Conservation (phyloP, 2,888 invertebrate species). For the Boloria euphrosyne region DNA sequence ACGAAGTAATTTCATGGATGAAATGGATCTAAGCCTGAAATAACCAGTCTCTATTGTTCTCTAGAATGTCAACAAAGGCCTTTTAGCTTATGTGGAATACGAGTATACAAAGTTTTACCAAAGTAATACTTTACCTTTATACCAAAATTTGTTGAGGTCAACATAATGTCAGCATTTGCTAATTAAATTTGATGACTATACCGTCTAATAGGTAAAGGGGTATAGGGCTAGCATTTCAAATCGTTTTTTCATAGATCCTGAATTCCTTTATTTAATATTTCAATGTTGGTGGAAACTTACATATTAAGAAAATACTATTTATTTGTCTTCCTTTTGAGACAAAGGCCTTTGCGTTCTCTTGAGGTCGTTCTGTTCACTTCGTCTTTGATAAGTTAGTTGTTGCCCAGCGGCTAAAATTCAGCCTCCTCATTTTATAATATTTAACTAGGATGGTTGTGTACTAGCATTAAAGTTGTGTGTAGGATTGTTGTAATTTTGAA, state of each 20-base stretch:
- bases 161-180: background rate
- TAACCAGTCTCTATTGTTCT: slow-evolving; percentile 17
- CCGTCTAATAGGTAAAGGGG: too few species aligned
- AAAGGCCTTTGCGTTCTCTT: slow-evolving; percentile 21
- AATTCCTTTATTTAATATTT: too few species aligned
- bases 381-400: slow-evolving; percentile 26
- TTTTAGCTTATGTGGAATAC: slow-evolving; percentile 18
- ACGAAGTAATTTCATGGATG: slow-evolving; percentile 43
- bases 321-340: slow-evolving; percentile 8
- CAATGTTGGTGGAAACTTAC: too few species aligned
- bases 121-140: slow-evolving; percentile 15
- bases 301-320: background rate
- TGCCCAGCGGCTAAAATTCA: slow-evolving; percentile 24
- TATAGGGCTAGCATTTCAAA: too few species aligned
- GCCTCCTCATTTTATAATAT: slow-evolving; percentile 24
- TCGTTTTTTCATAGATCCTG: too few species aligned
- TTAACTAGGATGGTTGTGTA: slow-evolving; percentile 18
- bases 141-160: background rate
- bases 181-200: background rate
- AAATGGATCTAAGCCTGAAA: slow-evolving; percentile 42
- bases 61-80: slow-evolving; percentile 17
- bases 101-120: slow-evolving; percentile 7
- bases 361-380: slow-evolving; percentile 26
- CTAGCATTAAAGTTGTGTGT: slow-evolving; percentile 12
- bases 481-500: slow-evolving; percentile 8